Evolutionary conservation across 2,797 vertebrate genomes (phyloP).

Genomic region (Poecilia gillii): DNA sequence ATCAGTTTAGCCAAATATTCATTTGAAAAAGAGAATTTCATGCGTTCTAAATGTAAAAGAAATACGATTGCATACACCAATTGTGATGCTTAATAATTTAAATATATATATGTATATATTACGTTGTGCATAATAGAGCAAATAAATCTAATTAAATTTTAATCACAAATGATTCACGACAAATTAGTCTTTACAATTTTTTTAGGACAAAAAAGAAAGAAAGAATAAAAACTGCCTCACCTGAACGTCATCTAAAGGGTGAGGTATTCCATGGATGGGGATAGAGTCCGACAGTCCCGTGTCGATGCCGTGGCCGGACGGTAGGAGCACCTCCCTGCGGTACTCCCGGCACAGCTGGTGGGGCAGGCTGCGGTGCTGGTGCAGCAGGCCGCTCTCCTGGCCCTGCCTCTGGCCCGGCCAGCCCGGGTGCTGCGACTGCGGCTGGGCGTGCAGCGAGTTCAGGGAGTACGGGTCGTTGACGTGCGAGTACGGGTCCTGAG

Average conservation of each 20-base stretch:
- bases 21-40: background rate
- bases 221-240: slow-evolving; percentile 76
- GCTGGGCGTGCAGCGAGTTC: slow-evolving; percentile 95
- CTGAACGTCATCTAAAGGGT: slow-evolving; percentile 98
- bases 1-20: background rate
- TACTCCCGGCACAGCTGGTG: slow-evolving; percentile 98
- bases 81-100: background rate
- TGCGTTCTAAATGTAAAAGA: background rate
- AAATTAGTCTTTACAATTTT: background rate
- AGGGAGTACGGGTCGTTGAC: slow-evolving; percentile 98
- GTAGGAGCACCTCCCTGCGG: slow-evolving; percentile 94
- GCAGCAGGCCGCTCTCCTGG: slow-evolving; percentile 93
- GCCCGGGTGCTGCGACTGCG: slow-evolving; percentile 94
- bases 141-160: background rate
- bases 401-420: slow-evolving; percentile 97
- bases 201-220: background rate
- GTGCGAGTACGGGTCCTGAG: slow-evolving; percentile 98
- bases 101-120: background rate
- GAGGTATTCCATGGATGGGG: slow-evolving; percentile 96
- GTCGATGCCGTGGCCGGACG: slow-evolving; percentile 92
- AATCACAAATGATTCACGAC: background rate
- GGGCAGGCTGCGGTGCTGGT: slow-evolving; percentile 94
- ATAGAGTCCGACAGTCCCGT: slow-evolving; percentile 93
- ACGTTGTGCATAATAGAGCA: background rate
- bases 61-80: background rate